A percentile compares a stretch with the other conserved stretches of the same genome.
phyloP scores from a whole-genome alignment of 2,113 vertebrate genomes.

The Leuciscus idus region DNA sequence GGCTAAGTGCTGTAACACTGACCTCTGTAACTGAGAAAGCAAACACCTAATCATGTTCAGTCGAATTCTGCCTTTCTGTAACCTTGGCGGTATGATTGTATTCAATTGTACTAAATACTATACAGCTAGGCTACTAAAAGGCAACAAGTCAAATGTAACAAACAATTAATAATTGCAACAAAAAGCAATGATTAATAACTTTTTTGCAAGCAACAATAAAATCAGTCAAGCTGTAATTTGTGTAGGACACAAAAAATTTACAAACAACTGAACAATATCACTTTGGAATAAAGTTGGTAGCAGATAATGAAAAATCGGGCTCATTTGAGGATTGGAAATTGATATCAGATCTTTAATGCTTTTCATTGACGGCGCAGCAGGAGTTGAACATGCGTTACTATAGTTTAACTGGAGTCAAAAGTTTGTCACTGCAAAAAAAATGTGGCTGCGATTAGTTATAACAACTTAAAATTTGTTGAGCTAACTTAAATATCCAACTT shows the following conservation, averaged over 20 bases:
- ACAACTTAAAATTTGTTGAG: too few species aligned
- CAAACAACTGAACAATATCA: background rate
- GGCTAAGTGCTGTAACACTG: slow-evolving; percentile 6
- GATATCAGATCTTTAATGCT: background rate
- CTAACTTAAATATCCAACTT: too few species aligned
- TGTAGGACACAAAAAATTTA: background rate
- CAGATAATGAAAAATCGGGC: background rate
- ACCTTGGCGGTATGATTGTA: background rate
- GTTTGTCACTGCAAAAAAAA: too few species aligned
- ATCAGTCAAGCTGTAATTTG: background rate
- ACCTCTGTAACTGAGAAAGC: slow-evolving; percentile 13
- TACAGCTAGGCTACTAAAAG: background rate
- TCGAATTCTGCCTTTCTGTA: background rate
- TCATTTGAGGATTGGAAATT: background rate
- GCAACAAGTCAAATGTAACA: background rate
- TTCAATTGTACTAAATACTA: background rate
- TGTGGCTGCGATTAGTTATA: too few species aligned
- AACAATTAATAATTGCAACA: background rate
- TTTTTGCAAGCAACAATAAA: background rate
- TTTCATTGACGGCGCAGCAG: background rate
- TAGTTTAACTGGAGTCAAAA: background rate
- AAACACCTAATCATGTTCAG: background rate
- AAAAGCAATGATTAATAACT: background rate
- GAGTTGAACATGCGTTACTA: too few species aligned
- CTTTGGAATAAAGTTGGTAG: background rate